These are phyloP conservation scores for Botia almorhae DNA, from an alignment of 2,797 vertebrate species.

Conservation along the genomic window DNA sequence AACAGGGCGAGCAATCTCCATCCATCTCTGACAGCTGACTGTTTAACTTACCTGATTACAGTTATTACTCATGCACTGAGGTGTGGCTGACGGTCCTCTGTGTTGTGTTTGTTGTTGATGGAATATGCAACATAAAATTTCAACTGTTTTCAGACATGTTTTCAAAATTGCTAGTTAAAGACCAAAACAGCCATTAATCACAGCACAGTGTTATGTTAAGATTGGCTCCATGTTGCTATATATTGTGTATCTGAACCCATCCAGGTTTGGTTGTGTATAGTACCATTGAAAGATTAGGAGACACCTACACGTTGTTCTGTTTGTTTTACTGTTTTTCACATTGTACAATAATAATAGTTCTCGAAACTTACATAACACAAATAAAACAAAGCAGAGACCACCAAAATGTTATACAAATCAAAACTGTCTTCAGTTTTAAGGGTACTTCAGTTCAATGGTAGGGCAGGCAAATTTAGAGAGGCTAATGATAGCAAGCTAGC, in stretches of 20 bases:
- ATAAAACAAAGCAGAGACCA: background rate
- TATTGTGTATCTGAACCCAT: background rate
- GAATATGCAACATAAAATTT: slow-evolving; percentile 43
- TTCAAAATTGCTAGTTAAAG: slow-evolving; percentile 33
- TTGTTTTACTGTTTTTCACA: background rate
- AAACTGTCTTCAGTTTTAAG: background rate
- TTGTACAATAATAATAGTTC: background rate
- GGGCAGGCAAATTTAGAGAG: too few relatives aligned
- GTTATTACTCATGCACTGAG: slow-evolving; percentile 69
- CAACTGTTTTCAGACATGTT: slow-evolving; percentile 34
- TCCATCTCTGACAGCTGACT: slow-evolving; percentile 75
- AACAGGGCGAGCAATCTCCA: slow-evolving; percentile 67
- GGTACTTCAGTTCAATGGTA: too few relatives aligned
- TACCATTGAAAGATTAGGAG: background rate
- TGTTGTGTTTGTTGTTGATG: slow-evolving; percentile 52
- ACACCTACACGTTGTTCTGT: background rate
- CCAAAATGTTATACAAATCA: slow-evolving; percentile 2
- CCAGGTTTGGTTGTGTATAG: background rate
- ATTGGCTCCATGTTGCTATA: background rate
- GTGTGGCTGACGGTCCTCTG: slow-evolving; percentile 49
- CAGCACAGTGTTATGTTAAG: slow-evolving; percentile 8
- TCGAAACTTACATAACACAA: background rate
- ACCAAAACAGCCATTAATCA: slow-evolving; percentile 19
- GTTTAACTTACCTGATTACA: slow-evolving; percentile 78
- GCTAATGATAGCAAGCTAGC: too few relatives aligned